Conservation (phyloP, 1,140 invertebrate genomes). For the Temnothorax nylanderi region DNA sequence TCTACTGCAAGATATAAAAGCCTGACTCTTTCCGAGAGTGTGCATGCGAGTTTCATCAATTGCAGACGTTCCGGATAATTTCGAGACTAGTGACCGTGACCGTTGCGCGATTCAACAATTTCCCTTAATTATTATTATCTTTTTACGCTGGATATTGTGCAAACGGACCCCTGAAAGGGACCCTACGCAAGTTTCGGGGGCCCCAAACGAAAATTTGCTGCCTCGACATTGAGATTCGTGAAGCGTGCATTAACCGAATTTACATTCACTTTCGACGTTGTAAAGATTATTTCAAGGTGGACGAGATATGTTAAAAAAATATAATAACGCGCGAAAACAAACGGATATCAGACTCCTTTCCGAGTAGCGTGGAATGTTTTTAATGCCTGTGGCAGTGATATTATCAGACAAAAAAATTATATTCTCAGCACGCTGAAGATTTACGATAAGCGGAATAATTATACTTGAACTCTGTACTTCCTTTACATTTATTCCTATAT, state of each 20-base stretch:
- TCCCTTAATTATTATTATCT: conserved; percentile 8
- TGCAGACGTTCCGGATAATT: conserved; percentile 20
- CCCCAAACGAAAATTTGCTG: not conserved
- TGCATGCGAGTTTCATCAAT: conserved; percentile 33
- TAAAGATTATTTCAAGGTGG: conserved; percentile 15
- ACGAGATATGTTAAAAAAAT: not conserved
- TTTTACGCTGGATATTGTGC: not conserved
- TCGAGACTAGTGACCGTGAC: conserved; percentile 41
- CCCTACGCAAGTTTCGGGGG: not conserved
- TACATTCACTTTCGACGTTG: not conserved
- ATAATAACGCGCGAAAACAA: not conserved
- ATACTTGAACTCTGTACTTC: not conserved
- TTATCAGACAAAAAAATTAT: not conserved
- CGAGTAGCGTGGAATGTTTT: not conserved
- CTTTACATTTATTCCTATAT: not conserved
- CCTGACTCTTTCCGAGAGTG: not conserved
- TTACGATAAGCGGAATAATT: conserved; percentile 13
- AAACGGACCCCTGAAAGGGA: not conserved
- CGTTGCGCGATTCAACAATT: conserved; percentile 34
- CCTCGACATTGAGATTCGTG: not conserved
- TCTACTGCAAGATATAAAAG: not conserved
- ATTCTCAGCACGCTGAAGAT: not conserved
- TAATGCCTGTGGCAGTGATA: not conserved
- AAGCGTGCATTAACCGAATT: not conserved
- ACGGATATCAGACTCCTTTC: too few relatives aligned